Evolutionary conservation across 2,888 invertebrate species (phyloP).

Genomic region (Leptinotarsa tumamoca): DNA sequence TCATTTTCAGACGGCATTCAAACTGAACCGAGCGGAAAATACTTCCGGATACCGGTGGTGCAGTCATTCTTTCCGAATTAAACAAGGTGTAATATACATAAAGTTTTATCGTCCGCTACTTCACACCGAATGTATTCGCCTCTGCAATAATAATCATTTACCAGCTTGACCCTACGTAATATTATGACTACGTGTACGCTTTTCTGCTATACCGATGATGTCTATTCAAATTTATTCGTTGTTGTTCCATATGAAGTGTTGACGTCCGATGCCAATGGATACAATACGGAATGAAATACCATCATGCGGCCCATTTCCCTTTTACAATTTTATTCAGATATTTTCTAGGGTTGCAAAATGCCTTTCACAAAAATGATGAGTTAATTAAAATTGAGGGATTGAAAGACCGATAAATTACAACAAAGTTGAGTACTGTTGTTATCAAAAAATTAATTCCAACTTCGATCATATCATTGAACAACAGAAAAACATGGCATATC

Average conservation of each 20-base stretch:
- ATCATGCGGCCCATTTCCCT: too few relatives aligned
- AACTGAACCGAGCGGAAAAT: constrained; percentile 2
- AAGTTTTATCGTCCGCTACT: constrained; percentile 65
- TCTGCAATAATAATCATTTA: constrained; percentile 63
- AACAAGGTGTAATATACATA: constrained; percentile 65
- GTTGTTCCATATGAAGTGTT: neutral
- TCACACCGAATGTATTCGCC: constrained; percentile 54
- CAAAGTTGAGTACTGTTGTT: too few relatives aligned
- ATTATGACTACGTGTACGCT: constrained; percentile 43
- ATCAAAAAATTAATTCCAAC: too few relatives aligned
- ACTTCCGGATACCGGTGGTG: constrained; percentile 4
- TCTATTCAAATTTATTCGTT: constrained; percentile 32
- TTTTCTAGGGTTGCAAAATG: too few relatives aligned
- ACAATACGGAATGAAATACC: too few relatives aligned
- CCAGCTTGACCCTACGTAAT: constrained; percentile 58
- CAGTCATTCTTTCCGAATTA: constrained; percentile 26
- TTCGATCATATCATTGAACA: too few relatives aligned
- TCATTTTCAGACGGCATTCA: neutral
- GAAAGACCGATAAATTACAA: too few relatives aligned
- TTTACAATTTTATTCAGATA: too few relatives aligned
- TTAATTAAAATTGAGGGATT: too few relatives aligned
- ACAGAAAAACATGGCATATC: too few relatives aligned
- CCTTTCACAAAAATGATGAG: too few relatives aligned
- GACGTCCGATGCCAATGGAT: too few relatives aligned
- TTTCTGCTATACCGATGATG: constrained; percentile 24